Evolutionary conservation across 1,140 invertebrate species (phyloP), one percentile per base, ranked within the genome.

Genomic region (Oscheius sp.): DNA sequence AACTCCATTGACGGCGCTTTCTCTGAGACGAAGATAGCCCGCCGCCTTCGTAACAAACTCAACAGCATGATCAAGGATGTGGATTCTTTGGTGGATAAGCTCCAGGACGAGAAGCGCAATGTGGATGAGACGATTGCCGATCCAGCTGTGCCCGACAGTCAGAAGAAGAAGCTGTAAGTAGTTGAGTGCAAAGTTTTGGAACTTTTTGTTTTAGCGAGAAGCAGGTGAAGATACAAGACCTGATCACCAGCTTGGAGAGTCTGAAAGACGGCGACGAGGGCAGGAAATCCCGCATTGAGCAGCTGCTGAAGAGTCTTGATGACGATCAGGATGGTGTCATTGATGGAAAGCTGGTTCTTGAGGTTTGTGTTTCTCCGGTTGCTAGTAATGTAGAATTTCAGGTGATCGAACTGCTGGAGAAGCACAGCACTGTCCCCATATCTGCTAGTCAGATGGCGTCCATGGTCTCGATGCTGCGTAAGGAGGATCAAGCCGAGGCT

Each of bases 11-110:
- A 75, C 35, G 76, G 66, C 23, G 78, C 76, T 31, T 79, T 77
- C 42, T 74, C 72, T 52, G 78, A 79, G 45, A 59, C 66, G 1
- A 80, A 80, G 59, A 61, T 78, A 42, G 78, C 78, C 18, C 79
- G 80, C 35, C 71, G 78, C 3, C 65, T 79, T 0, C 38, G 78
- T 31, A 28, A 66, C 28, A 68, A 76, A 32, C 62, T 79, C 15
- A 79, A 79, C 32, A 68, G 78, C 3, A 79, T 79, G 76, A 79
- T 79, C 26, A 46, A 78, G 31, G 66, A 75, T 31, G 73, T 79
- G 13, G 78, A 79, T 46, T 34, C 75, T n/a, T 59, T 79, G 23
- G 76, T 79, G 3, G 69, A 49, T 20, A 74, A 78, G 28, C 55
- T 79, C 18, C 75, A 79, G 59, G 68, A 65, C 3, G 76, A 79